Conservation (phyloP, 2,888 invertebrate genomes). For the Taphrorychus bicolor region DNA sequence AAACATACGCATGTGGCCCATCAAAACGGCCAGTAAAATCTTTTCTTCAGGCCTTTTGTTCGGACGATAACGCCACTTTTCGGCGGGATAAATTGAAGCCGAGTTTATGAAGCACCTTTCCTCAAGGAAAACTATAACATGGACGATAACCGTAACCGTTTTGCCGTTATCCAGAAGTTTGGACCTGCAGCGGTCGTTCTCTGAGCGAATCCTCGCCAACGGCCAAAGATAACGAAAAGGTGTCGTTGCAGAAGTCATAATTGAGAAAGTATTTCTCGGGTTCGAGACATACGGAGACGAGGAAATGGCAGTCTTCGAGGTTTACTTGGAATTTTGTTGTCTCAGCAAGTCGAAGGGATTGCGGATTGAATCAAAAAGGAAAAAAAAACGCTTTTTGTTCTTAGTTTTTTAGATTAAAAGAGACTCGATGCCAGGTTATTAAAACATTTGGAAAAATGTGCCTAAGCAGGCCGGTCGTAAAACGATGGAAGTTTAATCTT, state of each 20-base stretch:
- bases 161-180: conserved; percentile 53
- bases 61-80: conserved; percentile 35
- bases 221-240: conserved; percentile 57
- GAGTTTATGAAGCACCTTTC: conserved; percentile 60
- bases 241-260: conserved; percentile 48
- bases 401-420: not conserved
- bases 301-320: conserved; percentile 29
- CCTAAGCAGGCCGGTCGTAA: conserved; percentile 33
- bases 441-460: conserved; percentile 33
- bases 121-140: conserved; percentile 57
- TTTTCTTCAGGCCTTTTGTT: conserved; percentile 32
- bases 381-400: not conserved
- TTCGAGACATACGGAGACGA: conserved; percentile 35
- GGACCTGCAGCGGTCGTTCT: conserved; percentile 56
- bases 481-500: conserved; percentile 33
- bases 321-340: conserved; percentile 26
- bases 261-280: conserved; percentile 40
- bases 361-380: not conserved
- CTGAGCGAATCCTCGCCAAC: conserved; percentile 49
- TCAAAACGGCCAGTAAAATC: conserved; percentile 38
- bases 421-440: conserved; percentile 20
- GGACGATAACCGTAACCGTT: conserved; percentile 60
- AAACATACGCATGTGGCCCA: conserved; percentile 38
- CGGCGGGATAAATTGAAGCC: conserved; percentile 54
- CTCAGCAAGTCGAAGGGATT: conserved; percentile 8